Base-by-base conservation (phyloP, 2,797 vertebrate genomes). In the Mionectes olivaceus region DNA sequence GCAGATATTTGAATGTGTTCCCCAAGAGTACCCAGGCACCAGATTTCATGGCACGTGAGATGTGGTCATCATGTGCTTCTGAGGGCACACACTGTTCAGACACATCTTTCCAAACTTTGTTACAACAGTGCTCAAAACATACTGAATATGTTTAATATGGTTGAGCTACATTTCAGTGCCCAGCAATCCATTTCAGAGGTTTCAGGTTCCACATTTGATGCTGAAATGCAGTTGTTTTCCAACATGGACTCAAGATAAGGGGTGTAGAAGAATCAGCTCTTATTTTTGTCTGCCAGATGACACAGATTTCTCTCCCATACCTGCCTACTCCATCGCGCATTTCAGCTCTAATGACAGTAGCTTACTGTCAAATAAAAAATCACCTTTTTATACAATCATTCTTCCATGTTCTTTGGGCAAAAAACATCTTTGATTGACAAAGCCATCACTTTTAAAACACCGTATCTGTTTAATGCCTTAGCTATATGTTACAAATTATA, bases 61-160 rank as follows among this genome's bases (percentile, higher is more conserved):
- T 13, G 19, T 73, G 13, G 3, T 60, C 17, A 3, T 35, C 64
- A 0, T 1, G 33, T 2, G 0, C 11, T 82, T 37, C 41, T 43
- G 61, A 47, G 30, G 35, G 53, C 22, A 50, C 35, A 53, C 33
- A 1, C 37, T n/a, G 15, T 25, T 82, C 81, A 53, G 49, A 18
- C 68, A 50, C 27, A 19, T 27, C 71, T 56, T 44, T 55, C 60
- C 44, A 23, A 18, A 44, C 14, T 64, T 74, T n/a, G 5, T 61
- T 64, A 6, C 19, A 59, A 60, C 18, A 10, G 8, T 33, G 27
- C 65, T 69, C 32, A 67, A 44, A 91, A 11, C 15, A 8, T 11
- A 37, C 33, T 73, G 32, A 52, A 32, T 65, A 39, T 39, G 39
- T 39, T 39, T 39, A 88, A 15, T 16, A 18, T 7, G 13, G 13